Percentiles rank a stretch among this genome's conserved stretches.
Conservation (phyloP, 2,888 invertebrate species). For the Allygus modestus region DNA sequence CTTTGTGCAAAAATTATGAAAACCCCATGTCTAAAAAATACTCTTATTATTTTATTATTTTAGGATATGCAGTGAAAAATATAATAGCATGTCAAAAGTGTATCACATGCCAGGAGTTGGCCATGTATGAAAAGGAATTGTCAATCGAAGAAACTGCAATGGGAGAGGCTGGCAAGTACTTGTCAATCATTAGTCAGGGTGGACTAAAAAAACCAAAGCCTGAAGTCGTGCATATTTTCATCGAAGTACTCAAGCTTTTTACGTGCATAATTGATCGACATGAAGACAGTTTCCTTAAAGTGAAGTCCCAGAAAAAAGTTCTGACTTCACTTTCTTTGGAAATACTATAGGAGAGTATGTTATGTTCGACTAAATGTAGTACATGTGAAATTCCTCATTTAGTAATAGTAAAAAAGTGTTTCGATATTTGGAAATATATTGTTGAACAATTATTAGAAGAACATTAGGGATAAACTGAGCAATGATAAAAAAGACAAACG, state of each 20-base stretch:
- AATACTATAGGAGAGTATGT: conserved; percentile 13
- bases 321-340: too few relatives aligned
- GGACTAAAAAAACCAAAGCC: background rate
- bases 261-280: conserved; percentile 1
- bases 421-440: too few relatives aligned
- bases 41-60: too few relatives aligned
- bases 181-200: too few relatives aligned
- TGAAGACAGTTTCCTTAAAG: too few relatives aligned
- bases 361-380: conserved; percentile 17
- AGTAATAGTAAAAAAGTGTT: conserved; percentile 37
- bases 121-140: background rate
- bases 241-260: conserved; percentile 1
- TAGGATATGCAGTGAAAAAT: conserved; percentile 23
- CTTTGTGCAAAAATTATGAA: background rate
- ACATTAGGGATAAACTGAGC: too few relatives aligned
- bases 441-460: too few relatives aligned
- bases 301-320: too few relatives aligned
- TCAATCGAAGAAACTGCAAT: too few relatives aligned
- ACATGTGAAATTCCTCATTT: conserved; percentile 19
- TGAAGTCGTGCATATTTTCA: background rate
- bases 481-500: too few relatives aligned
- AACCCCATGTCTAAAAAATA: too few relatives aligned
- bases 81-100: background rate
- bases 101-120: background rate
- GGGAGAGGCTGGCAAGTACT: too few relatives aligned